Evolutionary conservation across 2,797 vertebrate species (phyloP).

Genomic region (Halcyon chelicuti): DNA sequence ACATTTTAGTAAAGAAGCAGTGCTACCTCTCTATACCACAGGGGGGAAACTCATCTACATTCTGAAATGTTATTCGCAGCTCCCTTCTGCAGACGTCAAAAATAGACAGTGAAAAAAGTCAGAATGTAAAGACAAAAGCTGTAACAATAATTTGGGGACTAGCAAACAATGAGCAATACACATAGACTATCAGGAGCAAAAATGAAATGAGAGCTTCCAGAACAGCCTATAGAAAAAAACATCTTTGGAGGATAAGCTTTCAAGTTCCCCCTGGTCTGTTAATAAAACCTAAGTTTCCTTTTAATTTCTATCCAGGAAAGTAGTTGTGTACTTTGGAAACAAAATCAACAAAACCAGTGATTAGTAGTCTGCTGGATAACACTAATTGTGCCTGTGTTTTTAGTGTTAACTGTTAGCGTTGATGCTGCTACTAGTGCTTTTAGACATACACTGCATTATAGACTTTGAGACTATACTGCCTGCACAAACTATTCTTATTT

Average conservation of each 20-base stretch:
- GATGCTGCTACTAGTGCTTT: not conserved
- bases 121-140: not conserved
- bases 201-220: not conserved
- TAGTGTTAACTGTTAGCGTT: not conserved
- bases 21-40: not conserved
- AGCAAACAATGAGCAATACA: not conserved
- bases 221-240: not conserved
- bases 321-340: not conserved
- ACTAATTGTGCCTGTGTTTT: not conserved
- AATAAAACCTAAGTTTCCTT: not conserved
- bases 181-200: not conserved
- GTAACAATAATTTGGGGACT: not conserved
- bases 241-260: not conserved
- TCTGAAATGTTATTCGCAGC: not conserved
- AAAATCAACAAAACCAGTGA: not conserved
- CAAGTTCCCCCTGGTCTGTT: not conserved
- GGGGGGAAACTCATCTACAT: not conserved
- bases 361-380: not conserved
- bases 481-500: not conserved
- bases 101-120: not conserved
- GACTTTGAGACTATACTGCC: not conserved
- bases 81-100: not conserved
- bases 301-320: not conserved
- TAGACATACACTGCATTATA: not conserved
- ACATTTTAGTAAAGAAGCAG: not conserved